Evolutionary conservation across 2,797 vertebrate species (phyloP), one percentile per base, ranked within the genome.

Genomic region (Chaenodraco wilsoni): DNA sequence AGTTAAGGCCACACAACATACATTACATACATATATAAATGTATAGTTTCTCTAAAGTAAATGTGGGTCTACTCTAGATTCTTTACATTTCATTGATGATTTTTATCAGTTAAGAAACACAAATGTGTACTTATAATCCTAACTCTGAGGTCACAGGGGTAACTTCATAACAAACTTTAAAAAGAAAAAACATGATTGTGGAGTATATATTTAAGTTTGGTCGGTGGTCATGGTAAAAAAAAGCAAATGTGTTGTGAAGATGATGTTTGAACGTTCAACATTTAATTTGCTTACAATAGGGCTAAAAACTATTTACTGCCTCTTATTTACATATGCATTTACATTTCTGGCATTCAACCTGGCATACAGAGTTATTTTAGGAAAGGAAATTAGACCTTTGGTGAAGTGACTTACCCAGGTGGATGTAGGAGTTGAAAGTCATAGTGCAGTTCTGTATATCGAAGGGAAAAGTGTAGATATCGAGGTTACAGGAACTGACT

Each of bases 381-480:
- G 16, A 21, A 48, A 66, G n/a, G 17, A 40, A 54, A 69, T 3
- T 1, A 27, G 3, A 57, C 14, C 16, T 33, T 31, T 23, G n/a
- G 5, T 15, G 17, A 23, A 9, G 19, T 9, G 13, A 13, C 82
- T 92, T 60, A 95, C 95, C 85, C 0, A 9, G 3, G 78, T 91
- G 92, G n/a, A 92, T 2, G 79, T 84, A 91, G 62, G 92, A 91
- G 49, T 84, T 87, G 81, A 92, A 95, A 21, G 93, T 94, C 11
- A 92, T 33, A 0, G 84, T 86, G 79, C 92, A 95, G 52, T 93
- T 95, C 85, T 95, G 95, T 64, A 92, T 69, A 78, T 95, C 94
- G 27, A 96, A 96, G 14, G 95, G 95, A 82, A 95, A 94, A 55
- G 88, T 93, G 87, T 93, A 95, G 89, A 93, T 91, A 46, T 93